Percentiles rank a stretch among this genome's conserved stretches.
phyloP scores from a whole-genome alignment of 2,888 invertebrate genomes.

The Aporophyla nigra region DNA sequence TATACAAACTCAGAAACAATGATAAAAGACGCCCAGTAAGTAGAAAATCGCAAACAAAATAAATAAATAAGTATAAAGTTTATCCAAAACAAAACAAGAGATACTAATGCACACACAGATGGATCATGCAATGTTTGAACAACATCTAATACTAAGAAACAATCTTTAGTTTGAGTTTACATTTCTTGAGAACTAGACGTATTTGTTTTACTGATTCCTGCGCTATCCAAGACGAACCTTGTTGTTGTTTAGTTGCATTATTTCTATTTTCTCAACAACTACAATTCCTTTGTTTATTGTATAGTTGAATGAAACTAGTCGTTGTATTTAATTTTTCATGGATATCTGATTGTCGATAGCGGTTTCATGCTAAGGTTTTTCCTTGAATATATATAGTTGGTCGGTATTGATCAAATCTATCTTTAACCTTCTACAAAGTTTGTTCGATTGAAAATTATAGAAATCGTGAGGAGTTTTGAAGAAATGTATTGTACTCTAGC shows the following conservation, averaged over 20 bases:
- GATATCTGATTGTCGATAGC: background rate
- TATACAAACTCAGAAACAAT: background rate
- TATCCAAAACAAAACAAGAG: slow-evolving; percentile 30
- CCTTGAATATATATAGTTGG: background rate
- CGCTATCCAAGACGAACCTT: slow-evolving; percentile 24
- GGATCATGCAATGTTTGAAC: slow-evolving; percentile 53
- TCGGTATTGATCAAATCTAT: slow-evolving; percentile 5
- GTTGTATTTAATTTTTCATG: slow-evolving; percentile 7
- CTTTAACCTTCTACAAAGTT: background rate
- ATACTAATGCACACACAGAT: slow-evolving; percentile 49
- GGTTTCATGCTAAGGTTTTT: slow-evolving; percentile 9
- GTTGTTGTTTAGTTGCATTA: slow-evolving; percentile 36
- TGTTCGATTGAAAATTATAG: background rate
- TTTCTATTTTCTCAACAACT: slow-evolving; percentile 38
- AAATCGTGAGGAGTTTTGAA: background rate
- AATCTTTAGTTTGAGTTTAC: slow-evolving; percentile 47
- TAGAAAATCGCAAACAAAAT: slow-evolving; percentile 12
- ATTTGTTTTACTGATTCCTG: slow-evolving; percentile 56
- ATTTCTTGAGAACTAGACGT: slow-evolving; percentile 51
- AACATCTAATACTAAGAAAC: slow-evolving; percentile 42
- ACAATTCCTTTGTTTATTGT: slow-evolving; percentile 23
- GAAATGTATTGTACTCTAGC: background rate
- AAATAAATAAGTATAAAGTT: slow-evolving; percentile 26
- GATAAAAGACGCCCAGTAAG: background rate
- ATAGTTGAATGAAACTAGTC: slow-evolving; percentile 11